These are phyloP conservation scores for Sanderia malayensis DNA, from an alignment of 30 jellyfish, hydroid and myxozoan genomes.

Conservation along the genomic window DNA sequence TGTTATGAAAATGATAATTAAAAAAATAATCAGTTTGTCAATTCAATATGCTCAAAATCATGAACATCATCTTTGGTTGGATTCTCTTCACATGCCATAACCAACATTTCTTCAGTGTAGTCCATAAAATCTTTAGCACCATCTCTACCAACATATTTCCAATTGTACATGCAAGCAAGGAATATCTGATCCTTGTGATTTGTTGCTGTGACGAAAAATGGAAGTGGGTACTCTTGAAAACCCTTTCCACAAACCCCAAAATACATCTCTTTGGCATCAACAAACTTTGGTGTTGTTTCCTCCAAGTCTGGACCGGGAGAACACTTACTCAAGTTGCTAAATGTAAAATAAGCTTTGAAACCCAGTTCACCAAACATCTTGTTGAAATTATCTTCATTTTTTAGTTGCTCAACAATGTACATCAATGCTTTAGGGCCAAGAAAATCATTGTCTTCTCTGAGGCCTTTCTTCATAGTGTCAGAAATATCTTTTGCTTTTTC, in stretches of 20 bases:
- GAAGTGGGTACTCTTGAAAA: background rate
- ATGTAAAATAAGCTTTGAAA: conserved; percentile 3
- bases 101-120: conserved; percentile 23
- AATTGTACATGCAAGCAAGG: conserved; percentile 6
- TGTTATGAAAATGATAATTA: too few relatives aligned
- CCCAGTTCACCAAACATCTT: conserved; percentile 13
- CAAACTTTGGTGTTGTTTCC: conserved; percentile 12
- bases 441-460: conserved; percentile 2
- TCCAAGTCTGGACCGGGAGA: conserved; percentile 35
- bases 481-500: conserved; percentile 16
- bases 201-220: conserved; percentile 21
- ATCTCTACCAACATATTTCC: conserved; percentile 17
- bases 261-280: conserved; percentile 40
- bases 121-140: conserved; percentile 6
- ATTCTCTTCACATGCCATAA: background rate
- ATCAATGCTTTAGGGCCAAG: background rate
- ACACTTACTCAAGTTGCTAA: conserved; percentile 45
- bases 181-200: conserved; percentile 26
- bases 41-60: background rate
- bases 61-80: background rate
- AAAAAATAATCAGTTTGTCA: too few relatives aligned
- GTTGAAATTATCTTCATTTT: background rate
- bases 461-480: background rate
- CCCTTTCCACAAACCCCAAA: conserved; percentile 34
- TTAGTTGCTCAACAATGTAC: background rate